Evolutionary conservation across 2,797 vertebrate genomes (phyloP).

Genomic region (Psittacula derbiana): DNA sequence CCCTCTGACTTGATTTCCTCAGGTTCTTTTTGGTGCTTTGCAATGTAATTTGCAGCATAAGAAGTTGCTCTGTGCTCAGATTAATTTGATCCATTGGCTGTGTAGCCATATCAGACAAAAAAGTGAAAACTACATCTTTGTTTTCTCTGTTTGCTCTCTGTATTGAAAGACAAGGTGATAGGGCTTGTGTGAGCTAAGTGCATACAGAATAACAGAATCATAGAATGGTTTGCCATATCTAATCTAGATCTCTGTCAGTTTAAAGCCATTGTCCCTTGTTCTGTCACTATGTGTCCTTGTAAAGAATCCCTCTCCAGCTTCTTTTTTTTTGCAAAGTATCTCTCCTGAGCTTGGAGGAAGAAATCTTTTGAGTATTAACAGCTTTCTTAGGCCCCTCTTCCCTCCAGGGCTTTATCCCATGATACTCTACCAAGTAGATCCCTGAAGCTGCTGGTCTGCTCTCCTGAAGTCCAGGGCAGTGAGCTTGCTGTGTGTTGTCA

Average conservation of each 20-base stretch:
- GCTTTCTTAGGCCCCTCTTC: neutral
- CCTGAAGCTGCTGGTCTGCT: neutral
- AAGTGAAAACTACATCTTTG: neutral
- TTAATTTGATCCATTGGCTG: rapidly evolving
- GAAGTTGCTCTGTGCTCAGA: rapidly evolving
- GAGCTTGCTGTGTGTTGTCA: neutral
- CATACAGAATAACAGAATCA: neutral
- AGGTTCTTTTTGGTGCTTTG: neutral
- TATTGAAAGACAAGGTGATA: neutral
- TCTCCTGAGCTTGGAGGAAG: neutral
- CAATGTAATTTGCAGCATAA: neutral
- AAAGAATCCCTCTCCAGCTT: neutral
- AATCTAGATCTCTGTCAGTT: neutral
- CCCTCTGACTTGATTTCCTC: neutral
- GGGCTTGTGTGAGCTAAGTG: neutral
- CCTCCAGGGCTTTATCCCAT: neutral
- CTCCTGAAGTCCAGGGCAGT: neutral
- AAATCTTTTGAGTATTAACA: neutral
- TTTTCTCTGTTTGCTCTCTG: neutral
- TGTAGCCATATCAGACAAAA: neutral
- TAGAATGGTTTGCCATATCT: neutral
- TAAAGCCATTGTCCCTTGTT: neutral
- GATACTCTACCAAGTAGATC: neutral
- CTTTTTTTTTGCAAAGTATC: neutral
- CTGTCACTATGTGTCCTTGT: neutral